These are phyloP conservation scores for Oscheius sp. DNA, from an alignment of 2,888 invertebrate species.

Conservation along the genomic window DNA sequence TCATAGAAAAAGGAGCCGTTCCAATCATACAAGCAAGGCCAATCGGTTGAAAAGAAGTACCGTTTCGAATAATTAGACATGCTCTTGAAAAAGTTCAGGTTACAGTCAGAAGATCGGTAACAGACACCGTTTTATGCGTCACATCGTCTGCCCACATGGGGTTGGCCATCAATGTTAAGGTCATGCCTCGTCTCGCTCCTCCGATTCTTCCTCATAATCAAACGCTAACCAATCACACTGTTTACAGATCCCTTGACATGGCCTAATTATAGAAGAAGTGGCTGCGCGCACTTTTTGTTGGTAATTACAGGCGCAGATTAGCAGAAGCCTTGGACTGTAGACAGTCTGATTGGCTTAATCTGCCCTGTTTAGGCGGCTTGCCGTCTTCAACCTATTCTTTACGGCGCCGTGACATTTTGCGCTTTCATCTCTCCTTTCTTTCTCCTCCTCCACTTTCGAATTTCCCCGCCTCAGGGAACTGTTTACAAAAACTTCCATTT, in stretches of 20 bases:
- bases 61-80: slow-evolving; percentile 7
- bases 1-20: slow-evolving; percentile 25
- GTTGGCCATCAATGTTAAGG: slow-evolving; percentile 22
- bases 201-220: background rate
- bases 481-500: background rate
- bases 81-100: slow-evolving; percentile 8
- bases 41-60: slow-evolving; percentile 16
- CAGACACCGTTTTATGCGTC: background rate
- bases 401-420: background rate
- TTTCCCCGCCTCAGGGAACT: background rate
- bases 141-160: slow-evolving; percentile 3
- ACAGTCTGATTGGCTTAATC: slow-evolving; percentile 22
- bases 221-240: background rate
- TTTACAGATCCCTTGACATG: slow-evolving; percentile 10
- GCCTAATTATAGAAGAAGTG: slow-evolving; percentile 26
- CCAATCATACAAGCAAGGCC: slow-evolving; percentile 19
- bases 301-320: slow-evolving; percentile 31
- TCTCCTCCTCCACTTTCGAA: background rate
- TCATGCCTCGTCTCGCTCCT: background rate
- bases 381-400: slow-evolving; percentile 1
- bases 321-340: slow-evolving; percentile 11
- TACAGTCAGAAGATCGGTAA: background rate
- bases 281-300: slow-evolving; percentile 29
- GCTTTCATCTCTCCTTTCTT: background rate
- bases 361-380: slow-evolving; percentile 1